Base-by-base conservation (phyloP, 2,888 invertebrate genomes). In the Autographa pulchrina region DNA sequence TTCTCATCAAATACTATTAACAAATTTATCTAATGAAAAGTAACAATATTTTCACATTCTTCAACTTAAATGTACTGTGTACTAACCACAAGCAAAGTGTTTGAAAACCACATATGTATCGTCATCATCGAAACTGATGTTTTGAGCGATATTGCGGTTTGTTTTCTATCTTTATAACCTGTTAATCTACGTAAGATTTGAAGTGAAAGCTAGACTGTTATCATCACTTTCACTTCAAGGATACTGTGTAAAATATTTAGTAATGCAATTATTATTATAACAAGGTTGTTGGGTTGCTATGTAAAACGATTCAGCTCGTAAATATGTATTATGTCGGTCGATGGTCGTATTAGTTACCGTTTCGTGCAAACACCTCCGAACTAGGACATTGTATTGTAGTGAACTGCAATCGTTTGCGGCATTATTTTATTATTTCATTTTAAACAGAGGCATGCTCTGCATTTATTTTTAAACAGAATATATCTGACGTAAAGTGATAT, bases 321-420 rank as follows among this genome's bases (percentile, higher is more conserved):
- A 84, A 82, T 74, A 79, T 69, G 72, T 69, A 75, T 74, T 81
- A 84, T 85, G 86, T 87, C 87, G 89, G 86, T 85, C 89, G 77
- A 81, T 86, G 86, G 81, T 87, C 87, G 88, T 82, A 81, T 87
- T 88, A 85, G 84, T 86, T 88, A 90, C 88, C 83, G 89, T 90
- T 92, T 90, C 87, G 89, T 92, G 91, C 89, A 91, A 92, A 91
- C 91, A 90, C 83, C 82, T 80, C 78, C 75, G 79, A 92, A 89
- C 87, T 90, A 80, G 92, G 90, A 82, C 90, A 88, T 76, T 81
- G 78, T 84, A 80, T 82, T 83, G 78, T 84, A 82, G 83, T 82
- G 74, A 82, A 85, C 85, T 87, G 77, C 74, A 75, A 86, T 80
- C 76, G 62, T 70, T 72, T 68, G 64, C 62, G 62, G 76, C 54